A percentile compares a stretch with the other conserved stretches of the same genome.
phyloP scores from a whole-genome alignment of 2,888 invertebrate species.

The Microchrysa polita region DNA sequence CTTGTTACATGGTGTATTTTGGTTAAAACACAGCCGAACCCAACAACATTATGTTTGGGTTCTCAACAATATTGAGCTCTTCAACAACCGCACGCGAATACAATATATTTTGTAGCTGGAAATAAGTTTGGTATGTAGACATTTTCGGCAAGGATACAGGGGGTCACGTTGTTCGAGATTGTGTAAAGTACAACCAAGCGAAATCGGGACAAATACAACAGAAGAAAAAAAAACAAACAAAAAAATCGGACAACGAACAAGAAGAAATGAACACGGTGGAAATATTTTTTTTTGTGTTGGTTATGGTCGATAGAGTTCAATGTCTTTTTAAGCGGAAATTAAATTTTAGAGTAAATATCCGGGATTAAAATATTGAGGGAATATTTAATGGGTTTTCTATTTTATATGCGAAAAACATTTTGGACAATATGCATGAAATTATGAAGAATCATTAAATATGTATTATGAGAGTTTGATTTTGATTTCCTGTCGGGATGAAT shows the following conservation, averaged over 20 bases:
- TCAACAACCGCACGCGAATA: background rate
- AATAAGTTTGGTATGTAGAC: no score
- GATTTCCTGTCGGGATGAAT: no score
- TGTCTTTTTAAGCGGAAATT: conserved; percentile 32
- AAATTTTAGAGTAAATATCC: conserved; percentile 34
- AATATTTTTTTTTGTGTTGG: no score
- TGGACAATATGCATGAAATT: no score
- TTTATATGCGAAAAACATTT: no score
- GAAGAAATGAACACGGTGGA: background rate
- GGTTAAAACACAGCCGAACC: no score
- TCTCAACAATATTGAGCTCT: background rate
- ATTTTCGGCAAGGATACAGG: background rate
- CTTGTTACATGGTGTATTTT: conserved; percentile 1
- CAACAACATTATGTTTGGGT: conserved; percentile 4
- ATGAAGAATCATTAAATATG: no score
- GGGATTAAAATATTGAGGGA: background rate
- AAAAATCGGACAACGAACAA: background rate
- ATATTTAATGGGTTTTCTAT: no score
- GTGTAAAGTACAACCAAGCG: background rate
- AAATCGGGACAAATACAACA: no score
- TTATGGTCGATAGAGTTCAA: background rate
- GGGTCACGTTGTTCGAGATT: background rate
- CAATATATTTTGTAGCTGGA: no score
- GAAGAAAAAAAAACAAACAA: background rate
- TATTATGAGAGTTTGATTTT: no score